Evolutionary conservation across 2,888 invertebrate species (phyloP).

Genomic region (Amorpha juglandis): DNA sequence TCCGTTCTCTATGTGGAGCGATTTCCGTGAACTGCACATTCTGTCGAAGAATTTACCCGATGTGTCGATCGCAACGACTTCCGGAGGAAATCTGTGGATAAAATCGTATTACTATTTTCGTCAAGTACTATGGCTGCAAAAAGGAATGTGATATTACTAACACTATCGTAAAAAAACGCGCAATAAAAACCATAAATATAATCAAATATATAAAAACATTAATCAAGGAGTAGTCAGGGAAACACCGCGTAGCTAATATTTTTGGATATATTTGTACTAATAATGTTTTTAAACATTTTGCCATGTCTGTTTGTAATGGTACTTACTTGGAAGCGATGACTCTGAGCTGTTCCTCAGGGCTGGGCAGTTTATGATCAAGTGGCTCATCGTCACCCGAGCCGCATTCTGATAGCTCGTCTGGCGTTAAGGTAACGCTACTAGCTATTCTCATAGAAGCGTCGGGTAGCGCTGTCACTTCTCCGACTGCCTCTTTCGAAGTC

Average conservation of each 20-base stretch:
- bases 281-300: neutral
- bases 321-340: slow-evolving; percentile 91
- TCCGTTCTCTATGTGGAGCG: slow-evolving; percentile 85
- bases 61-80: slow-evolving; percentile 94
- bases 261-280: neutral
- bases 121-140: neutral
- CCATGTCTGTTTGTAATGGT: neutral
- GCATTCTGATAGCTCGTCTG: slow-evolving; percentile 81
- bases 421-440: slow-evolving; percentile 75
- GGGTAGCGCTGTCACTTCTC: slow-evolving; percentile 91
- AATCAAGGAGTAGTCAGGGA: no score
- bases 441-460: slow-evolving; percentile 90
- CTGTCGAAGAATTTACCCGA: slow-evolving; percentile 94
- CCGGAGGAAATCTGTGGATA: slow-evolving; percentile 90
- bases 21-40: slow-evolving; percentile 93
- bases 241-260: neutral
- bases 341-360: slow-evolving; percentile 93
- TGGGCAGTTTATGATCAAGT: slow-evolving; percentile 93
- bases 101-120: neutral
- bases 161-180: no score
- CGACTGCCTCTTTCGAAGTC: slow-evolving; percentile 92
- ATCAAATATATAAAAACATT: no score
- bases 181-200: no score
- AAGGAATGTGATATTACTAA: no score
- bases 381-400: slow-evolving; percentile 87